A percentile compares a stretch with the other conserved stretches of the same genome.
Evolutionary conservation across 2,113 vertebrate genomes (phyloP).

Genomic region (Indicator maculatus): DNA sequence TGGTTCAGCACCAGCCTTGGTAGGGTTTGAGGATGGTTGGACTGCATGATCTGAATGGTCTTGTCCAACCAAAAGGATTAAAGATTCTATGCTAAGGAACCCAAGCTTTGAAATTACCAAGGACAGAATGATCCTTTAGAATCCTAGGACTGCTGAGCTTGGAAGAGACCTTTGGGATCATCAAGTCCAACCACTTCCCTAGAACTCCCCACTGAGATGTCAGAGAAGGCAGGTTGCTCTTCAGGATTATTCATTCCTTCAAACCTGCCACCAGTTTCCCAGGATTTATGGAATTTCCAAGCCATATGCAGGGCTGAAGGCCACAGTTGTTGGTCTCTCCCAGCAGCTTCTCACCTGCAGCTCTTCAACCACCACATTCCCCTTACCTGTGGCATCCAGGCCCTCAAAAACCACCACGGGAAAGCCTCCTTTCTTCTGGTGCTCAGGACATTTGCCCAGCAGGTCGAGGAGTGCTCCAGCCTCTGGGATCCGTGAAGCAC

Average conservation of each 20-base stretch:
- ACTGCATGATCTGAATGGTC: too few relatives aligned
- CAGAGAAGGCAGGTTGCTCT: background rate
- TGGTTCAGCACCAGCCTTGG: too few relatives aligned
- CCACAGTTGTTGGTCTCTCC: background rate
- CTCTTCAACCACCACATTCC: background rate
- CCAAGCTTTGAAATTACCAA: background rate
- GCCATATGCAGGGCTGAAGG: background rate
- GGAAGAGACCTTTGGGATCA: too few relatives aligned
- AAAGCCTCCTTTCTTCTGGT: constrained; percentile 74
- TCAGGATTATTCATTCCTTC: background rate
- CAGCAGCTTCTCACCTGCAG: background rate
- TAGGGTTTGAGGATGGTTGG: too few relatives aligned
- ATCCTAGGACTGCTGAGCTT: too few relatives aligned
- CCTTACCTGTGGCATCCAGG: constrained; percentile 92
- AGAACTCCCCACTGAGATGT: too few relatives aligned
- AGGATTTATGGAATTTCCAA: background rate
- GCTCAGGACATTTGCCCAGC: constrained; percentile 68
- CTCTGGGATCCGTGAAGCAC: constrained; percentile 83
- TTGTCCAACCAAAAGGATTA: too few relatives aligned
- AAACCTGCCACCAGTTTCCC: background rate
- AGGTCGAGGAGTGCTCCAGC: constrained; percentile 78
- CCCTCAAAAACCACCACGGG: constrained; percentile 91
- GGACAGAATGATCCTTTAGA: background rate
- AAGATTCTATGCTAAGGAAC: background rate
- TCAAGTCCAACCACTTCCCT: too few relatives aligned